Evolutionary conservation across 2,113 vertebrate species (phyloP), one percentile per base, ranked within the genome.

Genomic region (Anas platyrhynchos): DNA sequence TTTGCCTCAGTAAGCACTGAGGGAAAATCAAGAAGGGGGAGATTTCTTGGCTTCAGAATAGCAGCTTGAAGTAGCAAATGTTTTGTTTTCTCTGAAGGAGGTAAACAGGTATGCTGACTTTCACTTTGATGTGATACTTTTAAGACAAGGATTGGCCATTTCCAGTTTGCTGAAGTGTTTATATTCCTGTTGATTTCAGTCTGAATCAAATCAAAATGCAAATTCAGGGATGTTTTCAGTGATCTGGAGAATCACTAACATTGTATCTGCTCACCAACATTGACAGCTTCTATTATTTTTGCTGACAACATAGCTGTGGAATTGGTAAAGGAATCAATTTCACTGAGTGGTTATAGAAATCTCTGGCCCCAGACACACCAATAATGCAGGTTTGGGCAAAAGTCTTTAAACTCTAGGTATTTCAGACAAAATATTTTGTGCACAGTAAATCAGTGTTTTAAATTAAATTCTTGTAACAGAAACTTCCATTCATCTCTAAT

Each of bases 1-100:
- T 95, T 88, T 95, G 87, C 88, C 29, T 89, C 86, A 92, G 86
- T 66, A 92, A 96, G 86, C 78, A 79, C 63, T 67, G 36, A 16
- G 18, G 86, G 88, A 92, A 93, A 94, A 89, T 15, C 83, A 73
- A 69, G 69, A 82, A 85, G 59, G 86, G 65, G 62, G 62, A 36
- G n/a, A 78, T 89, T 75, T 91, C 55, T 93, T 93, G 41, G 32
- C 55, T 79, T 44, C 8, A 25, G 50, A 89, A 91, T 21, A 91
- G 83, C 29, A 87, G 71, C 67, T 84, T 91, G 41, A 77, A 82
- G 74, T n/a, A 67, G 50, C 43, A 88, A 71, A 91, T 48, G 2
- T 25, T 76, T 91, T 84, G 21, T 91, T 93, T 94, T 87, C 46
- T 92, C 50, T 63, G 48, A 84, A 91, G 82, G 43, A 90, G 5